These are phyloP conservation scores for Stegastes partitus DNA, from an alignment of 2,113 vertebrate species.

Conservation along the genomic window DNA sequence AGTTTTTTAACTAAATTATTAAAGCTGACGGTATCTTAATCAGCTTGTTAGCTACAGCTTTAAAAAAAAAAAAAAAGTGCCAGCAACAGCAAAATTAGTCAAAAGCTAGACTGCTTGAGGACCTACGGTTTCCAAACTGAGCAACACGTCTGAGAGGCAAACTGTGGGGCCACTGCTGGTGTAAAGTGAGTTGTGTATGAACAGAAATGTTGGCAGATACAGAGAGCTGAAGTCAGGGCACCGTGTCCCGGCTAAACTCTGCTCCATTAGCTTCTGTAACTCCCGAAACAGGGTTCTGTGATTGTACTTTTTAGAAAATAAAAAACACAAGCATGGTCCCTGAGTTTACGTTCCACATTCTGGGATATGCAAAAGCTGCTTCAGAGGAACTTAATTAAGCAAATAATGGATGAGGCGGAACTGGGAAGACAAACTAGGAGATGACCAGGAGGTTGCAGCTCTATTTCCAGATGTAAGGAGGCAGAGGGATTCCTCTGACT, in stretches of 20 bases:
- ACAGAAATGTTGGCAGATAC: not conserved
- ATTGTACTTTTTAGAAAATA: no score
- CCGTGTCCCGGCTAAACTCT: not conserved
- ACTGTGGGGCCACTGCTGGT: not conserved
- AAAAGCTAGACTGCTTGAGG: no score
- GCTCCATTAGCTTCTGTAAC: not conserved
- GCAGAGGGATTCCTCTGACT: slow-evolving; percentile 3
- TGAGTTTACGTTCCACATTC: not conserved
- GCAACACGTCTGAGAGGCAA: no score
- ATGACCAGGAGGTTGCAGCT: not conserved
- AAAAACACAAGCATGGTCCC: no score
- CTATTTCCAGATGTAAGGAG: slow-evolving; percentile 9
- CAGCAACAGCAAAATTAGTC: no score
- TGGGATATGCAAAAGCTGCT: not conserved
- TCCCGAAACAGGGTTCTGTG: not conserved
- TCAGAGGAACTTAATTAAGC: not conserved
- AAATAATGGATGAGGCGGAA: not conserved
- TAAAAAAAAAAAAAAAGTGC: no score
- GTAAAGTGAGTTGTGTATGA: not conserved
- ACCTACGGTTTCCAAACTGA: no score
- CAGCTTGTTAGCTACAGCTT: no score
- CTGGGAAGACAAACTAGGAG: not conserved
- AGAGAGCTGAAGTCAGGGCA: not conserved
- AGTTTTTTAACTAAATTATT: no score
- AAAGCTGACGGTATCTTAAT: no score